Conservation (phyloP, 2,888 invertebrate species). For the Rhingia rostrata region DNA sequence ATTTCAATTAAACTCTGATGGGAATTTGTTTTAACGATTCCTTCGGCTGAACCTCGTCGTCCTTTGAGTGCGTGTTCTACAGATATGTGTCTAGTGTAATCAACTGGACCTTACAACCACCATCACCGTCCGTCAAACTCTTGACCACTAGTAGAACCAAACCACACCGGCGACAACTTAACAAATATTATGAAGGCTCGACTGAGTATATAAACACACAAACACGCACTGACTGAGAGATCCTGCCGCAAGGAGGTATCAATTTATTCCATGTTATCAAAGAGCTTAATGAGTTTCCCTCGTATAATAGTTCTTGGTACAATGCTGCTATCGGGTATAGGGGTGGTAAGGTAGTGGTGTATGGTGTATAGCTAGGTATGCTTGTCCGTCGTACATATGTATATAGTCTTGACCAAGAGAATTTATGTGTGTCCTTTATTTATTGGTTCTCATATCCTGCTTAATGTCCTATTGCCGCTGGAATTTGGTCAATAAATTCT, state of each 20-base stretch:
- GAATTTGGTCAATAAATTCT: conserved; percentile 74
- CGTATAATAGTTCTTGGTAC: conserved; percentile 20
- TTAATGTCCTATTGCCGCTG: conserved; percentile 73
- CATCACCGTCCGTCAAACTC: background rate
- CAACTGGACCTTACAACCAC: conserved; percentile 14
- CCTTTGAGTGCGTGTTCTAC: conserved; percentile 50
- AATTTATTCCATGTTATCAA: conserved; percentile 73
- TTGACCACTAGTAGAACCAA: background rate
- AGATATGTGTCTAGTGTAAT: conserved; percentile 40
- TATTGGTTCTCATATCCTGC: conserved; percentile 73
- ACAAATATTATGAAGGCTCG: conserved; percentile 60
- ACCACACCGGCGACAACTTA: conserved; percentile 68
- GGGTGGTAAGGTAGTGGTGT: background rate
- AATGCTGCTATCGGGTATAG: conserved; percentile 22
- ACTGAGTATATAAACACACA: background rate
- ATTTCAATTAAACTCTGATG: conserved; percentile 69
- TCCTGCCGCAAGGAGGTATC: conserved; percentile 71
- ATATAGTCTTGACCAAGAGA: conserved; percentile 36
- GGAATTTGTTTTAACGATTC: conserved; percentile 53
- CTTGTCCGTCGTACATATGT: conserved; percentile 12
- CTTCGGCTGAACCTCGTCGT: conserved; percentile 8
- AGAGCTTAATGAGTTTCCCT: conserved; percentile 70
- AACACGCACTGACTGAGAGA: conserved; percentile 12
- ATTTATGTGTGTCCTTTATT: conserved; percentile 72
- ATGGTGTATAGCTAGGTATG: background rate